Base-by-base conservation (phyloP, 2,888 invertebrate species). In the Callyntrura sp. region DNA sequence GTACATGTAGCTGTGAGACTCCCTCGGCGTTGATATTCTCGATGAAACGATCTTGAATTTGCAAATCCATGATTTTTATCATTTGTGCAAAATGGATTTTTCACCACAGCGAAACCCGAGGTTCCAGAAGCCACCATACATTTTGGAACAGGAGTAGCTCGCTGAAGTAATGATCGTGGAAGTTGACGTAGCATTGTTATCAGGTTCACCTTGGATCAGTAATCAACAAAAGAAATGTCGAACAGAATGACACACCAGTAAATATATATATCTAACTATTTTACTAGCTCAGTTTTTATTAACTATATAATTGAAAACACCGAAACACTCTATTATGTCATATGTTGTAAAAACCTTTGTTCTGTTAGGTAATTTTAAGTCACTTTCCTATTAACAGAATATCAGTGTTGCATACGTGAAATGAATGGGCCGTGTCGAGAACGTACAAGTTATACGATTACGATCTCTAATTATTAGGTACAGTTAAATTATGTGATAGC, bases 141-240 rank as follows among this genome's bases (percentile, higher is more conserved):
- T 11, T 85, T 85, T 1, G 85, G 45, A 20, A 85, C 35, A 12
- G 45, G 70, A 23, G 51, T 12, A 57, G 55, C 11, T 57, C 85
- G 85, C 28, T 84, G 70, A 6, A 84, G 68, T n/a, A 85, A n/a
- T 45, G 65, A 45, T 9, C 81, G 55, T n/a, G 79, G 81, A 81
- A 87, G 81, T 79, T 65, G 65, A 8, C 79, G 87, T 20, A 87
- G 81, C 87, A 87, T 87, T 45, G 45, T 87, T 2, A 78, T 78
- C 79, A 20, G 86, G 79, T 68, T 81, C 79, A 87, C 87, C 87
- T 81, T 79, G 9, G 68, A 57, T 68, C 45, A 86, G 86, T 65
- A 86, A 87, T 81, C 87, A 87, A 87, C 70, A 88, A 83, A 88
- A 88, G 14, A 73, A 82, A 88, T 43, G 81, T 81, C 81, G 48